phyloP scores from a whole-genome alignment of 2,888 invertebrate species.

The Scaptomyza tumidula region DNA sequence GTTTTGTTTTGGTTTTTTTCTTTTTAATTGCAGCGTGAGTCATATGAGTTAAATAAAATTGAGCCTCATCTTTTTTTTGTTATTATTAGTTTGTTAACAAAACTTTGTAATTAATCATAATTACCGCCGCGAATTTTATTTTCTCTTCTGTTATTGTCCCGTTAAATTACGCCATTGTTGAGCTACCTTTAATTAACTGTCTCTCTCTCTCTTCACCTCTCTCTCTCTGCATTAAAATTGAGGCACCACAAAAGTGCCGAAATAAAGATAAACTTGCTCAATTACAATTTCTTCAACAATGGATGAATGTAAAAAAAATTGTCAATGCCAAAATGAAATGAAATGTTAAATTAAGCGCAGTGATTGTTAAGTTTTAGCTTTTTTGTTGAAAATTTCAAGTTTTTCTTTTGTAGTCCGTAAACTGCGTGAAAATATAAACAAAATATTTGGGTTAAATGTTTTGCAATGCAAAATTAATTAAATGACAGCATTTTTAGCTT shows the following conservation, averaged over 20 bases:
- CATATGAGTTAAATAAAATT: constrained; percentile 23
- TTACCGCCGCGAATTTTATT: constrained; percentile 38
- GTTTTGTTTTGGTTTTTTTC: neutral
- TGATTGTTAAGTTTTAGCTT: constrained; percentile 57
- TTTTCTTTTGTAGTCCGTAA: constrained; percentile 41
- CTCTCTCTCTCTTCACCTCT: constrained; percentile 1
- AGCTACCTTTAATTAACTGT: constrained; percentile 56
- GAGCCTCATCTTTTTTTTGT: neutral
- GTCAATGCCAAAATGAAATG: constrained; percentile 71
- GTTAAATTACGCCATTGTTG: constrained; percentile 40
- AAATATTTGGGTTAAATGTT: constrained; percentile 31
- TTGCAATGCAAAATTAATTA: constrained; percentile 8
- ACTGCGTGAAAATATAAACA: constrained; percentile 24
- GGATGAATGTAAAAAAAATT: constrained; percentile 41
- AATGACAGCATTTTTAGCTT: no score
- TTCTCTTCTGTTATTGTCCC: constrained; percentile 32
- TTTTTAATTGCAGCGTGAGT: constrained; percentile 43
- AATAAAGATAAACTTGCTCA: constrained; percentile 42
- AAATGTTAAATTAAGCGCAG: constrained; percentile 62
- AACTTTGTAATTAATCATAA: constrained; percentile 60
- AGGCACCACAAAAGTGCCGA: constrained; percentile 28
- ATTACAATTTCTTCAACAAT: constrained; percentile 68
- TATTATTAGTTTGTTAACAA: constrained; percentile 1
- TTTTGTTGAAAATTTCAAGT: constrained; percentile 24
- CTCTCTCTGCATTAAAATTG: constrained; percentile 27